These are phyloP conservation scores for Neolamprologus modestus DNA, from an alignment of 2,113 vertebrate species.

Conservation along the genomic window DNA sequence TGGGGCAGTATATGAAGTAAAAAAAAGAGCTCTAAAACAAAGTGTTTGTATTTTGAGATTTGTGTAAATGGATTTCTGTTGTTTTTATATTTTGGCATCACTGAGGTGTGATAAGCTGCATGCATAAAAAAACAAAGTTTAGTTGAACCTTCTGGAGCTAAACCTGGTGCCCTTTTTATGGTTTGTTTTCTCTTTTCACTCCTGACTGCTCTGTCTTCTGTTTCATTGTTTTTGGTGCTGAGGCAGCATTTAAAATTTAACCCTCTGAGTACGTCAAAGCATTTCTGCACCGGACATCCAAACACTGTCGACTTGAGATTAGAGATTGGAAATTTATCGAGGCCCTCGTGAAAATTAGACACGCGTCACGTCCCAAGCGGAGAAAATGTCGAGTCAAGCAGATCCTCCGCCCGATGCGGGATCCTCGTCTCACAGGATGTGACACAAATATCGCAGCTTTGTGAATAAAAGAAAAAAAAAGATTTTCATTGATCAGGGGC, in stretches of 20 bases:
- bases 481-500: conserved; percentile 70
- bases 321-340: conserved; percentile 32
- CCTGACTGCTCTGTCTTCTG: background rate
- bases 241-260: conserved; percentile 88
- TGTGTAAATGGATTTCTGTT: conserved; percentile 89
- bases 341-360: conserved; percentile 24
- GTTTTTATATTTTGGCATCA: conserved; percentile 78
- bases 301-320: conserved; percentile 45
- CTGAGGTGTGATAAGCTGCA: conserved; percentile 89
- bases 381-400: background rate
- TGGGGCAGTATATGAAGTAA: conserved; percentile 74
- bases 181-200: conserved; percentile 8
- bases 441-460: conserved; percentile 33
- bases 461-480: conserved; percentile 7
- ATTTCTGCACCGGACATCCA: conserved; percentile 85
- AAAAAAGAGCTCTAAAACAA: conserved; percentile 74
- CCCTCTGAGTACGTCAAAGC: conserved; percentile 97
- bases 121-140: conserved; percentile 91
- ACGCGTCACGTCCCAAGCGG: background rate
- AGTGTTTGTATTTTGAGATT: conserved; percentile 92
- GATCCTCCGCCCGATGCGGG: background rate
- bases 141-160: conserved; percentile 88
- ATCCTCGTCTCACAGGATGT: conserved; percentile 13
- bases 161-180: conserved; percentile 84
- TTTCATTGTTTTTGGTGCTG: conserved; percentile 74